Evolutionary conservation across 2,113 vertebrate genomes (phyloP).

Genomic region (Pionites leucogaster): DNA sequence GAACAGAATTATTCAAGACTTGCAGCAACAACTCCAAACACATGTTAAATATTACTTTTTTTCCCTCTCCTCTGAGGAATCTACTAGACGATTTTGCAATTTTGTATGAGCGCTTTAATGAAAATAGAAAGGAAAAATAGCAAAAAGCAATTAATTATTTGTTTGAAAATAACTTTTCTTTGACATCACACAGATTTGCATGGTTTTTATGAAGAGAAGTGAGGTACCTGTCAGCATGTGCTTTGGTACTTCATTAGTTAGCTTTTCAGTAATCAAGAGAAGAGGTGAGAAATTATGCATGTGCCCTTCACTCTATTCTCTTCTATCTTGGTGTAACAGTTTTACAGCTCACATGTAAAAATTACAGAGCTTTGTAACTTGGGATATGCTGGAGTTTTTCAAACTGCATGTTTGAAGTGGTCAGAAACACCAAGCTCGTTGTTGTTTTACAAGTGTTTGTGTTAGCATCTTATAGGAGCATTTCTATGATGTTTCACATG

Average conservation of each 20-base stretch:
- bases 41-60: not conserved
- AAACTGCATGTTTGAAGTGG: not conserved
- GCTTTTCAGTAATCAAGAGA: not conserved
- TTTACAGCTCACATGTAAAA: not conserved
- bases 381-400: not conserved
- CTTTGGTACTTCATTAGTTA: not conserved
- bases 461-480: not conserved
- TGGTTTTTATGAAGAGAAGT: not conserved
- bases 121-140: not conserved
- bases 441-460: not conserved
- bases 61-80: not conserved
- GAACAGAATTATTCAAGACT: constrained; percentile 57
- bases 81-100: not conserved
- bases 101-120: not conserved
- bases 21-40: not conserved
- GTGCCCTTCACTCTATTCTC: not conserved
- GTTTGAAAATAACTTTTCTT: not conserved
- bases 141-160: not conserved
- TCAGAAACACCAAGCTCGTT: not conserved
- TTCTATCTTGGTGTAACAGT: not conserved
- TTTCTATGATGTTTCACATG: not conserved
- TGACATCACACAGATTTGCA: not conserved
- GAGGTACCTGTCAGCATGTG: not conserved
- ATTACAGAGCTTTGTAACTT: not conserved
- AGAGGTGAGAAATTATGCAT: not conserved